Evolutionary conservation across 2,113 vertebrate genomes (phyloP).

Genomic region (Cichladusa arquata): DNA sequence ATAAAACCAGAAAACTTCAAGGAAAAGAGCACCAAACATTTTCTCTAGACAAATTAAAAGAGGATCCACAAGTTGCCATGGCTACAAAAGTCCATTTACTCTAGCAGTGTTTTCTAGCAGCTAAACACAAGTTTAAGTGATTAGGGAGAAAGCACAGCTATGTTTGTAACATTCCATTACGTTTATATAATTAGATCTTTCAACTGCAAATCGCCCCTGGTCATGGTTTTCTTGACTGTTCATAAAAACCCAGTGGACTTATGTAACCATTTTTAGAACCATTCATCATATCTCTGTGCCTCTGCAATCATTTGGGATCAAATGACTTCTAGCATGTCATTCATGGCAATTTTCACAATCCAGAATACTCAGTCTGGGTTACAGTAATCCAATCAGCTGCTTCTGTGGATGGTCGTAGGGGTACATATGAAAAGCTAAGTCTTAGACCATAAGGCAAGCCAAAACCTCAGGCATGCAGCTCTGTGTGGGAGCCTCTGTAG

Average conservation of each 20-base stretch:
- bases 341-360: not conserved
- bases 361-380: not conserved
- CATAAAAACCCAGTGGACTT: not conserved
- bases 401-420: not conserved
- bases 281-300: not conserved
- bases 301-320: not conserved
- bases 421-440: not conserved
- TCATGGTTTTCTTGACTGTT: not conserved
- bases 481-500: not conserved
- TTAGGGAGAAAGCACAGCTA: conserved; percentile 14
- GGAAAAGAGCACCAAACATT: not conserved
- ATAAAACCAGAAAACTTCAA: conserved; percentile 6
- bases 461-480: not conserved
- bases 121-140: conserved; percentile 4
- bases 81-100: conserved; percentile 44
- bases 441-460: not conserved
- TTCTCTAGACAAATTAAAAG: conserved; percentile 30
- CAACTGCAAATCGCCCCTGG: not conserved
- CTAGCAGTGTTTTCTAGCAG: conserved; percentile 1
- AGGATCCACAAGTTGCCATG: conserved; percentile 22
- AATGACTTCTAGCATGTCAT: not conserved
- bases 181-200: not conserved
- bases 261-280: not conserved
- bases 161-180: not conserved
- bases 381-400: accelerated